A percentile compares a stretch with the other conserved stretches of the same genome.
Conservation (phyloP, 2,888 invertebrate genomes). For the Megalurothrips usitatus region DNA sequence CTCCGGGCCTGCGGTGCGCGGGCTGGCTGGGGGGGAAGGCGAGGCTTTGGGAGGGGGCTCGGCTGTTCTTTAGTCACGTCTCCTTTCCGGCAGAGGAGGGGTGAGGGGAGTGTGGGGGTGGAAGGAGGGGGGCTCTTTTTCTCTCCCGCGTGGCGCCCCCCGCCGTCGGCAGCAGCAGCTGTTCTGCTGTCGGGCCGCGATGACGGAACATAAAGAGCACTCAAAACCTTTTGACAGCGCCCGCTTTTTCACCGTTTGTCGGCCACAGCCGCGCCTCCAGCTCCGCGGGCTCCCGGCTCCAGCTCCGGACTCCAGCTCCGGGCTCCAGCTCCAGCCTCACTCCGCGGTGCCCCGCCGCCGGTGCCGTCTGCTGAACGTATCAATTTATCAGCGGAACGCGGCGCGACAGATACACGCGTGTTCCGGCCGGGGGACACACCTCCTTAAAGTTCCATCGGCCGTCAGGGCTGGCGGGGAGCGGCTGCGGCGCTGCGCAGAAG, state of each 20-base stretch:
- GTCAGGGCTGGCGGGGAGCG: too few species aligned
- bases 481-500: too few species aligned
- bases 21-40: not conserved
- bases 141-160: not conserved
- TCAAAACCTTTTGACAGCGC: conserved; percentile 14
- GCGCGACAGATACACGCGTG: too few species aligned
- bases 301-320: not conserved
- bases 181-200: not conserved
- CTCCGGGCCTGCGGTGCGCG: not conserved
- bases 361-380: not conserved
- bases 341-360: not conserved
- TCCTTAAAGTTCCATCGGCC: too few species aligned
- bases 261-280: not conserved
- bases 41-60: not conserved
- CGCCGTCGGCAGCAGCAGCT: not conserved
- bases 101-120: too few species aligned
- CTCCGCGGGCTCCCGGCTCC: not conserved
- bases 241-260: conserved; percentile 20
- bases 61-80: conserved; percentile 7
- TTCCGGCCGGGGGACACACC: too few species aligned
- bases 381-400: not conserved
- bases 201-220: conserved; percentile 19
- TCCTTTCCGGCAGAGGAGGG: not conserved
- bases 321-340: not conserved
- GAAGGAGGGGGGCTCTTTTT: too few species aligned